phyloP scores from a whole-genome alignment of 2,113 vertebrate genomes.

The Passerina amoena region DNA sequence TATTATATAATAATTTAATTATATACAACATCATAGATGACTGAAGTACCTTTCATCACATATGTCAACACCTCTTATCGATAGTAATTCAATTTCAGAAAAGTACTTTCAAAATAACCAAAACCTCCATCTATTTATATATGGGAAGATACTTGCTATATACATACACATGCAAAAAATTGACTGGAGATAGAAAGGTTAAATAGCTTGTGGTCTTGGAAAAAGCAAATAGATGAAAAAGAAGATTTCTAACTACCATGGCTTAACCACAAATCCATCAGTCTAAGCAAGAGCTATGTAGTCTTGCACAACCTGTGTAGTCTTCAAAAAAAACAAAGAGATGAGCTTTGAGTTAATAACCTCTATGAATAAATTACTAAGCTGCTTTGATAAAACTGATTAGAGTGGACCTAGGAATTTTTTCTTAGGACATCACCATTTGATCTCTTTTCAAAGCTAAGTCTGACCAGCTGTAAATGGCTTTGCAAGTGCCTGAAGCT shows the following conservation, averaged over 20 bases:
- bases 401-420: not conserved
- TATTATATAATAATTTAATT: not conserved
- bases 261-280: not conserved
- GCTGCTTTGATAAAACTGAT: not conserved
- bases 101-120: not conserved
- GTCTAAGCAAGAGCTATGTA: not conserved
- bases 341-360: not conserved
- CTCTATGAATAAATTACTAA: slow-evolving; percentile 15
- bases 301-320: not conserved
- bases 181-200: not conserved
- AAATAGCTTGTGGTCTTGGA: not conserved
- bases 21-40: not conserved
- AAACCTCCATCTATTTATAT: not conserved
- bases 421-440: not conserved
- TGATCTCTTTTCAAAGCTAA: not conserved
- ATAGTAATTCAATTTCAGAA: not conserved
- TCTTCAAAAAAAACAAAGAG: not conserved
- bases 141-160: not conserved
- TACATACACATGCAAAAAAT: not conserved
- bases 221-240: not conserved
- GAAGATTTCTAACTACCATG: not conserved
- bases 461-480: not conserved
- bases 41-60: not conserved
- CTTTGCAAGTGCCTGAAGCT: not conserved
- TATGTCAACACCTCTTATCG: not conserved